These are phyloP conservation scores for Syngnathus floridae DNA, from an alignment of 2,113 vertebrate species.

Conservation along the genomic window DNA sequence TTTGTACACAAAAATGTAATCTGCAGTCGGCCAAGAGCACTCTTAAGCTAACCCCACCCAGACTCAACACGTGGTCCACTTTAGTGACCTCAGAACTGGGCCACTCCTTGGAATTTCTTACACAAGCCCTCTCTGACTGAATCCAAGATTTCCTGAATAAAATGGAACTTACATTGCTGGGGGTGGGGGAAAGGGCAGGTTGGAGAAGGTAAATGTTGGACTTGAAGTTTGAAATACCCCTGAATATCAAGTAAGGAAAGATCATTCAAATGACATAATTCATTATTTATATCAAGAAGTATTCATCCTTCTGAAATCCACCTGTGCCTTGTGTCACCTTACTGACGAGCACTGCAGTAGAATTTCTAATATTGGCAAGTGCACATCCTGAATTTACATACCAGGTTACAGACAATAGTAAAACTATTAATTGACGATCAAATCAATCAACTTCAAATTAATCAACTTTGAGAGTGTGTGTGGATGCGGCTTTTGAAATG, in stretches of 20 bases:
- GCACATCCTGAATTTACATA: constrained; percentile 16
- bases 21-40: constrained; percentile 41
- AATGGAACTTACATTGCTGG: background rate
- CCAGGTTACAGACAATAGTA: background rate
- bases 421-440: no score
- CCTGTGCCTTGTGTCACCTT: constrained; percentile 26
- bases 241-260: background rate
- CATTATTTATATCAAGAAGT: constrained; percentile 15
- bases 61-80: constrained; percentile 50
- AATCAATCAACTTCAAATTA: no score
- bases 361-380: constrained; percentile 21
- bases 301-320: constrained; percentile 34
- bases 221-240: background rate
- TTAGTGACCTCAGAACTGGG: constrained; percentile 49
- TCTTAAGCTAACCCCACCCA: constrained; percentile 51
- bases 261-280: background rate
- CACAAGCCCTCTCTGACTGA: constrained; percentile 35
- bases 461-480: no score
- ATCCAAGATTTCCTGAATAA: background rate
- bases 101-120: constrained; percentile 51
- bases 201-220: background rate
- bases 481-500: no score
- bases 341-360: constrained; percentile 13
- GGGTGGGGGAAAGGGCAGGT: constrained; percentile 1
- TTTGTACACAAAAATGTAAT: constrained; percentile 25